Base-by-base conservation (phyloP, 2,797 vertebrate species). In the Cercopithecus petaurista region DNA sequence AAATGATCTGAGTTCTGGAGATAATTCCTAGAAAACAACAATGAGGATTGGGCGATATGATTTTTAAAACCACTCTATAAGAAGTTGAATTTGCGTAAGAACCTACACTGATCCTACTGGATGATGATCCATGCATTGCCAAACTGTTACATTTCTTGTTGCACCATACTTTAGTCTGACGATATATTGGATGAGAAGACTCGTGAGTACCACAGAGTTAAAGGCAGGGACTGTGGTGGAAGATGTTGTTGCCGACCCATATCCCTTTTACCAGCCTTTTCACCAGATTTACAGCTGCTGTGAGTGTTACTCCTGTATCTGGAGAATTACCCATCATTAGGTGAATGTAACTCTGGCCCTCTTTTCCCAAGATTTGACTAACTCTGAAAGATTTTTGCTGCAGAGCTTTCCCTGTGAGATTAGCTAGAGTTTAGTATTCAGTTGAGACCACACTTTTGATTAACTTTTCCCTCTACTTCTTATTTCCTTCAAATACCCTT, bases 31-130 rank as follows among this genome's bases (percentile, higher is more conserved):
- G 22, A n/a, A 64, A 79, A 83, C 21, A 81, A 92, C 6, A 86
- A 5, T 3, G 30, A 79, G 1, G 4, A 24, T 4, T 43, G 14
- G 83, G 36, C 33, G 0, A 17, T 15, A 1, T 26, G 1, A 48
- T 76, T 84, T 90, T 87, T 30, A 86, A 86, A 86, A 52, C 12
- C 6, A 17, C 3, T 50, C 11, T 50, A 11, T 50, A n/a, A 79
- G 7, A 75, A 79, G 70, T 2, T 79, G 1, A 57, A 46, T 59
- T 90, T 57, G 22, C 33, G 0, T 64, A 48, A 89, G 48, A 83
- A 79, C 2, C 9, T 73, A 10, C 7, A 21, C 1, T 52, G 28
- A 48, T 86, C 30, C 33, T 36, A 21, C 4, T 43, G 0, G 1
- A 1, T 21, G 5, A 72, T 26, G 4, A 70, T 48, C 21, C 10